Evolutionary conservation across 2,888 invertebrate genomes (phyloP), one percentile per base, ranked within the genome.

Genomic region (Dasypolia templi): DNA sequence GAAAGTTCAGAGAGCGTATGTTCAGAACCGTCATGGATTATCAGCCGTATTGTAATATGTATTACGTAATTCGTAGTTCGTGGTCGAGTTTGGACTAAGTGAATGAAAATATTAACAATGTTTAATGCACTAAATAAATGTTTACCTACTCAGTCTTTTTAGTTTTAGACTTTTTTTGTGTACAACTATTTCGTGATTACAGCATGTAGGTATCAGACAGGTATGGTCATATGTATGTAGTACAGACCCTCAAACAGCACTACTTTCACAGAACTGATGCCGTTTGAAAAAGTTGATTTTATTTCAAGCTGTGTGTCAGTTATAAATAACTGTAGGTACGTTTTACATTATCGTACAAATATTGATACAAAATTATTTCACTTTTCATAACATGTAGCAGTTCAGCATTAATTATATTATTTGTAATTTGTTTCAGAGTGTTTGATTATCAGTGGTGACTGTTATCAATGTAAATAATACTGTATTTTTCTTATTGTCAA

Each of bases 51-150:
- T 29, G 19, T 56, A 56, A 68, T n/a, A n/a, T 83, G 74, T 75
- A 72, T 69, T 56, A 56, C 5, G 14, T 70, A 29, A 59, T 64
- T 74, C 70, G 66, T 66, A 79, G 76, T 79, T 82, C 75, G 84
- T 84, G 79, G 85, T 86, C 86, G 89, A 91, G 90, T 89, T 90
- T 91, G 87, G 84, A 86, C 72, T 83, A 79, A 88, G 85, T 75
- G 88, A 84, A 81, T 35, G 7, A 35, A 35, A 35, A 35, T 71
- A 72, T 12, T 78, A 83, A 65, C 51, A 72, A 73, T 86, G 44
- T 81, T 59, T 75, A 78, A 65, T 75, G 67, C 51, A 78, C 29
- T 65, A 64, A 61, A 61, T 70, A 26, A 65, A 51, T 69, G 26
- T 68, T 49, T 35, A 51, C 5, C 32, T 64, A 9, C n/a, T 74